These are phyloP conservation scores for Gallinago jamesoni DNA, from an alignment of 2,113 vertebrate species.

Conservation along the genomic window DNA sequence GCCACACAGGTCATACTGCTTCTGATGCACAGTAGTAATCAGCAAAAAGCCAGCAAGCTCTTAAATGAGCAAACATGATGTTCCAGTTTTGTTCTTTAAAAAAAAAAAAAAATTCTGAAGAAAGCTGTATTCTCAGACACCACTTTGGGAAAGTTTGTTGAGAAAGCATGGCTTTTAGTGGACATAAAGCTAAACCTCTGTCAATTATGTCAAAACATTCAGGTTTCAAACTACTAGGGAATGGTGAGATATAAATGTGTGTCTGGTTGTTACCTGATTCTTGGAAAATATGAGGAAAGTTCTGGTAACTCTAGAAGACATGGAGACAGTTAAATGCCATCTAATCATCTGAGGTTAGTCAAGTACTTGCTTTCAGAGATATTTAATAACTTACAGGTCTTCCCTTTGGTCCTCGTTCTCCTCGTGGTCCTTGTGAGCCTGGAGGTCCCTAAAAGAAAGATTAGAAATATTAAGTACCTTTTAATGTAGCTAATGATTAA, in stretches of 20 bases:
- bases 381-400: conserved; percentile 82
- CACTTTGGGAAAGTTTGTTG: background rate
- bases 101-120: background rate
- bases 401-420: conserved; percentile 89
- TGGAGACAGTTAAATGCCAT: background rate
- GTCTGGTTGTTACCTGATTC: background rate
- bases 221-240: background rate
- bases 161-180: background rate
- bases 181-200: background rate
- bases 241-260: background rate
- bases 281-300: background rate
- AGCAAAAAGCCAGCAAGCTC: background rate
- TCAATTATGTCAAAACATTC: background rate
- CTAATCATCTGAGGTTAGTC: background rate
- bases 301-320: background rate
- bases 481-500: background rate
- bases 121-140: background rate
- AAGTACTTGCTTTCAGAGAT: background rate
- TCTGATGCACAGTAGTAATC: background rate
- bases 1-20: background rate
- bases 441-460: conserved; percentile 86
- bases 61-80: background rate
- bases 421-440: conserved; percentile 88
- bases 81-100: background rate
- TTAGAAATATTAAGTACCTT: background rate